A percentile compares a stretch with the other conserved stretches of the same genome.
Evolutionary conservation across 2,888 invertebrate genomes (phyloP).

Genomic region (Drosophila borborema): DNA sequence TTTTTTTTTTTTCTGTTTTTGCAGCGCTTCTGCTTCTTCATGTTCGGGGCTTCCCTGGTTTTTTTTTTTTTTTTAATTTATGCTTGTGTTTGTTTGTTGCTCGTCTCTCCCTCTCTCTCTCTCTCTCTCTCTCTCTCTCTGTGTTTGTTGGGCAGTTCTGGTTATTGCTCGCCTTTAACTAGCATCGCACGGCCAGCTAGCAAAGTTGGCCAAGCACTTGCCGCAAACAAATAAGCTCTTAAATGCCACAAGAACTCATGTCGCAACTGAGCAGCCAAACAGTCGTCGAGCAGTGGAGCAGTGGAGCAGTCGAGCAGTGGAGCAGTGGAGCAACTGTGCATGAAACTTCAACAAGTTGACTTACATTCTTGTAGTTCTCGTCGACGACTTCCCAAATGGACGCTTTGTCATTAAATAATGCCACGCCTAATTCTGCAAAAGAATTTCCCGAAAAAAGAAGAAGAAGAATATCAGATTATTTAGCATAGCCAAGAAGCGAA

Average conservation of each 20-base stretch:
- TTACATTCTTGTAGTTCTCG: not conserved
- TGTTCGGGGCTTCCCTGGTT: constrained; percentile 17
- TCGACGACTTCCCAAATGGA: constrained; percentile 6
- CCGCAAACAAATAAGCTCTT: constrained; percentile 32
- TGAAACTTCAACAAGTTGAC: constrained; percentile 8
- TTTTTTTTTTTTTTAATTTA: constrained; percentile 45
- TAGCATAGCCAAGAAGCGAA: not conserved
- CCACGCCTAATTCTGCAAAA: not conserved
- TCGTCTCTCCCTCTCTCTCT: not conserved
- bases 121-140: no score
- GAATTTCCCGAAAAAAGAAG: not conserved
- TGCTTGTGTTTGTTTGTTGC: constrained; percentile 40
- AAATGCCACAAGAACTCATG: constrained; percentile 13
- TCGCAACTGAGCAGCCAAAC: not conserved
- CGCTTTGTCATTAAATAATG: not conserved
- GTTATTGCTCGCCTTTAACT: constrained; percentile 34
- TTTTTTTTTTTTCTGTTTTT: constrained; percentile 32
- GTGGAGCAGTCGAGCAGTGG: not conserved
- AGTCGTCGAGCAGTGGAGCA: not conserved
- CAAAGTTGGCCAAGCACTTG: constrained; percentile 37
- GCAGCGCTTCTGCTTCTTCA: constrained; percentile 8
- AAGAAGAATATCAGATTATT: not conserved
- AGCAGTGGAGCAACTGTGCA: not conserved
- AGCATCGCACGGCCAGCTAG: not conserved
- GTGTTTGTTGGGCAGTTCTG: constrained; percentile 26